A percentile compares a stretch with the other conserved stretches of the same genome.
Evolutionary conservation across 2,888 invertebrate genomes (phyloP).

Genomic region (Cyaniris semiargus): DNA sequence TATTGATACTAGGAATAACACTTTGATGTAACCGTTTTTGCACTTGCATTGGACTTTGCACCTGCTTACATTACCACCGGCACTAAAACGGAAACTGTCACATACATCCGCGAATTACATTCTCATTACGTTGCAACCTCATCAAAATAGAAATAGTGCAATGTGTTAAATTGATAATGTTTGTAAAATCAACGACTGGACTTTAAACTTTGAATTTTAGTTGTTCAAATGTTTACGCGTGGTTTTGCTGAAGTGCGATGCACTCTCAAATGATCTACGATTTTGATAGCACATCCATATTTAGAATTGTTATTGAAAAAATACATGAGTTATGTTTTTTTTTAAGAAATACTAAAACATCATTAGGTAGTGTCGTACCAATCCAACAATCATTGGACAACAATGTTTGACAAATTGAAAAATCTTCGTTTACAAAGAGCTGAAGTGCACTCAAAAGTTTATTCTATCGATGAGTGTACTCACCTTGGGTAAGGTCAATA

Average conservation of each 20-base stretch:
- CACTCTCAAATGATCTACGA: neutral
- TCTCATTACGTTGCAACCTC: neutral
- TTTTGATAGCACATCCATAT: too few relatives aligned
- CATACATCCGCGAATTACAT: slow-evolving; percentile 2
- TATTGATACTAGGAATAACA: slow-evolving; percentile 10
- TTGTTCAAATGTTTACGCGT: neutral
- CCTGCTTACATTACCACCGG: slow-evolving; percentile 22
- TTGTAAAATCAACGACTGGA: neutral
- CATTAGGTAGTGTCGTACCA: neutral
- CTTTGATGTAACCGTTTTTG: neutral
- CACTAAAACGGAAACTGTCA: slow-evolving; percentile 1
- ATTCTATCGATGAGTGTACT: slow-evolving; percentile 60
- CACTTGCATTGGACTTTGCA: slow-evolving; percentile 24
- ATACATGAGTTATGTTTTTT: neutral
- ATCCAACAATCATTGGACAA: neutral
- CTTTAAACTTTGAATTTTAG: neutral
- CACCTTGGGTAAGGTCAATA: slow-evolving; percentile 65
- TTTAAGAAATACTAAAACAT: neutral
- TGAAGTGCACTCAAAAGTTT: slow-evolving; percentile 50
- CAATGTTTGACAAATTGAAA: neutral
- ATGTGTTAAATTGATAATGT: neutral
- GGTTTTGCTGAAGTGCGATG: neutral
- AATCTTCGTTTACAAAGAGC: slow-evolving; percentile 17
- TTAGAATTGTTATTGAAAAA: neutral
- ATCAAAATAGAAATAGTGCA: slow-evolving; percentile 14